Percentiles rank a stretch among this genome's conserved stretches.
phyloP scores from a whole-genome alignment of 35 echinoderm and acorn worm genomes.

The Lytechinus pictus region DNA sequence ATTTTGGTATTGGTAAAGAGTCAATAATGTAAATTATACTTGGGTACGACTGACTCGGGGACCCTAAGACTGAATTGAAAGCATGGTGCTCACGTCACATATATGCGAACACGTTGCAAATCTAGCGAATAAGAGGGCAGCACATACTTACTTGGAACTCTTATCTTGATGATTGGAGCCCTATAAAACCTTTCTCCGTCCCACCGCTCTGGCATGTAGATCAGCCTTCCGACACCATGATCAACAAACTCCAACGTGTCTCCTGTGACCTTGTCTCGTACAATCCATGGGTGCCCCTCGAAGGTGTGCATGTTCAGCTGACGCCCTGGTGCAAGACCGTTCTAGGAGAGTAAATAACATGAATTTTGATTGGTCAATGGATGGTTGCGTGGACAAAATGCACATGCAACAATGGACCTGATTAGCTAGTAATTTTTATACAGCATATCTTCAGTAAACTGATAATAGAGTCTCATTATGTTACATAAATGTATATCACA shows the following conservation, averaged over 20 bases:
- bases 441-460: neutral
- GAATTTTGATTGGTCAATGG: neutral
- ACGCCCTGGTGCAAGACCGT: neutral
- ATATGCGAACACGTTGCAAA: neutral
- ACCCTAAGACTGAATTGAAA: too few relatives aligned
- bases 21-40: too few relatives aligned
- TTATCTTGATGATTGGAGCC: constrained; percentile 17
- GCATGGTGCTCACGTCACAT: neutral
- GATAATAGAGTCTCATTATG: too few relatives aligned
- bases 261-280: neutral
- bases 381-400: neutral
- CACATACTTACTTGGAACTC: neutral
- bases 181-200: neutral
- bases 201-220: constrained; percentile 35
- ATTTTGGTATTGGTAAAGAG: too few relatives aligned
- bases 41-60: too few relatives aligned
- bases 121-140: too few relatives aligned
- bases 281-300: neutral
- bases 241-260: constrained; percentile 26
- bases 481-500: neutral
- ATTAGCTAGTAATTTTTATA: neutral
- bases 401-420: too few relatives aligned
- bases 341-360: neutral
- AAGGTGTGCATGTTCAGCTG: neutral
- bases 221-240: neutral